Evolutionary conservation across 1,140 invertebrate species (phyloP), one percentile per base, ranked within the genome.

Genomic region (Drosophila albomicans): DNA sequence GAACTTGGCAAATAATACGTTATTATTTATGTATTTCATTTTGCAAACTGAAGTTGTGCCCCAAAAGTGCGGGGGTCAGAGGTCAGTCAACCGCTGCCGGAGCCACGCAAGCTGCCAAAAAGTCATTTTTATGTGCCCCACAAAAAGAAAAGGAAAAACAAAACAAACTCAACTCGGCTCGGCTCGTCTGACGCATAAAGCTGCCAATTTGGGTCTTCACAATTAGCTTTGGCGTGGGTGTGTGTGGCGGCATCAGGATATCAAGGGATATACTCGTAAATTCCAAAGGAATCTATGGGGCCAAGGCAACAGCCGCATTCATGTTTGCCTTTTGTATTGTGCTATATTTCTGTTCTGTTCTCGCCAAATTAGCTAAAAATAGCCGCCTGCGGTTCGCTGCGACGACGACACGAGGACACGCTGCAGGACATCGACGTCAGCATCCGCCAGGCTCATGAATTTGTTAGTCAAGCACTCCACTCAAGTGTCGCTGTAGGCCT

Each of bases 1-100:
- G 62, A 30, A n/a, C 41, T 6, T 10, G 35, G 65, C 75, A 85
- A 85, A 87, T 87, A 82, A 77, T 82, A 70, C 57, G 71, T 76
- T 87, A 79, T 88, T 88, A 86, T 86, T 86, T 86, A 86, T 87
- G 82, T 69, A 88, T 71, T 88, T 74, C 70, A 88, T 88, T 88
- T 88, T 75, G 81, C 70, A 56, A 68, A 69, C 48, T 56, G 32
- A 20, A 58, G 30, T 64, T 4, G 35, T 20, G 20, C 20, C 20
- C 20, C 3, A 25, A 13, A n/a, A 35, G 46, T 15, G 7, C 41
- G 48, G 45, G 74, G 35, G 51, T 57, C 58, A 59, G 48, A 85
- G 82, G 71, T 86, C 79, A 82, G 43, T 87, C 82, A 86, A 87
- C 82, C 46, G 62, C 46, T 41, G 62, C 46, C 38, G 71, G n/a